Evolutionary conservation across 2,113 vertebrate species (phyloP), one percentile per base, ranked within the genome.

Genomic region (Promerops cafer): DNA sequence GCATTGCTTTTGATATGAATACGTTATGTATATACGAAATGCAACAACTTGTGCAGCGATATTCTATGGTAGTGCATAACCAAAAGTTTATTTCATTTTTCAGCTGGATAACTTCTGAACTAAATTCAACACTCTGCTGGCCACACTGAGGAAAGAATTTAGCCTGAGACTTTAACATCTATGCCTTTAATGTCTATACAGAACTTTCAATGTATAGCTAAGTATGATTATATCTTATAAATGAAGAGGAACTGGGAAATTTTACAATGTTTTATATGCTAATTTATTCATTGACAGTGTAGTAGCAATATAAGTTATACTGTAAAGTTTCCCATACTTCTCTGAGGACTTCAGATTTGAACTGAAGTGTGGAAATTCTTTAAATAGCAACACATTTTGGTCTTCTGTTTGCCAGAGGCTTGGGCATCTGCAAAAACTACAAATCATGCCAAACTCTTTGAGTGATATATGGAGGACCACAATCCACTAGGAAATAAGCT

Each of bases 361-460:
- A 76, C 56, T 70, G 61, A 75, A 94, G 30, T 80, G 64, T 76
- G 71, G 81, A 95, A 96, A 57, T 89, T 57, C 74, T 94, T 85
- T 72, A 89, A 95, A 91, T 39, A 81, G 47, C 74, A 71, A 95
- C 37, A 75, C 14, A 80, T 97, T 96, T 96, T 87, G 42, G 76
- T 95, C 69, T 89, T 87, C 44, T 52, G 89, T 28, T 89, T 92
- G 88, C 59, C 86, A 92, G 95, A 95, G 89, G 52, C 81, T 89
- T 85, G 83, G 78, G 74, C 85, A 86, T 82, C 50, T 74, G 75
- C 30, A 93, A 94, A 96, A 95, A 68, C 61, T 77, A 91, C 81
- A 97, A 96, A 97, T 95, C 94, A 97, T 86, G 75, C 83, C 92
- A 93, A 91, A 95, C 47, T 47, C 83, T 91, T 63, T 88, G 84